Evolutionary conservation across 2,888 invertebrate genomes (phyloP).

Genomic region (Ischnura elegans): DNA sequence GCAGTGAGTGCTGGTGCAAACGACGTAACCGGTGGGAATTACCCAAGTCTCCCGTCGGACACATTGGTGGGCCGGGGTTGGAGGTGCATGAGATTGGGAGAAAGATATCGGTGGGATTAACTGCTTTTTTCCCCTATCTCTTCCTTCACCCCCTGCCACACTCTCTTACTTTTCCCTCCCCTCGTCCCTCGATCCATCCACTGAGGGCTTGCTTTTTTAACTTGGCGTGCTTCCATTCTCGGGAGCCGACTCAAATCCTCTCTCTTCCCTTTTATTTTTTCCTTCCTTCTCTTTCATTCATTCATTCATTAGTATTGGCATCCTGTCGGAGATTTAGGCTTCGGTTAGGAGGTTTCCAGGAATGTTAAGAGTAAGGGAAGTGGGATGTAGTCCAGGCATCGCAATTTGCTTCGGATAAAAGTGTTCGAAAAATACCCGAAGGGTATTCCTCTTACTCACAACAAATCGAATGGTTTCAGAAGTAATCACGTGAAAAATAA

Average conservation of each 20-base stretch:
- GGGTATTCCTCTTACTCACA: no score
- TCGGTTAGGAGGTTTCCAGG: not conserved
- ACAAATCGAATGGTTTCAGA: no score
- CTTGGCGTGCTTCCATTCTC: slow-evolving; percentile 6
- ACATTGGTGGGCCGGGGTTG: not conserved
- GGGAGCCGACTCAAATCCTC: not conserved
- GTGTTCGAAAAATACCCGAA: not conserved
- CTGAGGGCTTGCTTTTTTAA: not conserved
- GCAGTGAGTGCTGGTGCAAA: not conserved
- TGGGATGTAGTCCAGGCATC: not conserved
- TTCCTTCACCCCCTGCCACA: not conserved
- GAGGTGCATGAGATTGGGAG: not conserved
- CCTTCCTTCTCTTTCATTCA: not conserved
- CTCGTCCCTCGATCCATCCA: not conserved
- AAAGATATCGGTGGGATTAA: slow-evolving; percentile 38
- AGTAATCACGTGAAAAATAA: no score
- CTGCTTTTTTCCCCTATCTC: not conserved
- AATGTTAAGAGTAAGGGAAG: not conserved
- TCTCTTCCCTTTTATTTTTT: not conserved
- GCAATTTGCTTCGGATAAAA: not conserved
- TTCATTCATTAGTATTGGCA: slow-evolving; percentile 22
- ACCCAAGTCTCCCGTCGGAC: not conserved
- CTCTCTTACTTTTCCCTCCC: not conserved
- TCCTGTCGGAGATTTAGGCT: not conserved
- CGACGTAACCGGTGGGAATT: not conserved